phyloP scores from a whole-genome alignment of 2,797 vertebrate genomes.

The Anguilla pacifica region DNA sequence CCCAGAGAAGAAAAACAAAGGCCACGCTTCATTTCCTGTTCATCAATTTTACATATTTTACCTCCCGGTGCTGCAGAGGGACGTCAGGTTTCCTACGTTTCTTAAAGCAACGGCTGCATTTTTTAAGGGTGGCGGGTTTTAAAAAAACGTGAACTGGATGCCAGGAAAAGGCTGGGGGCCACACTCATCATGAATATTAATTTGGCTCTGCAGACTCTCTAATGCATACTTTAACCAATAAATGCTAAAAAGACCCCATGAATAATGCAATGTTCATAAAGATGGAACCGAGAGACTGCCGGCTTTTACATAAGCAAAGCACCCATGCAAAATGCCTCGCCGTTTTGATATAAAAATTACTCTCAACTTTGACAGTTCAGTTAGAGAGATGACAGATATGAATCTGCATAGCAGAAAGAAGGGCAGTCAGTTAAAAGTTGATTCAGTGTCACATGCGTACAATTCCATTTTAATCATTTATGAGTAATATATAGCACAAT shows the following conservation, averaged over 20 bases:
- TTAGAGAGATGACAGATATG: conserved; percentile 6
- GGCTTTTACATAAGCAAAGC: not conserved
- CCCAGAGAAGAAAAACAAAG: conserved; percentile 53
- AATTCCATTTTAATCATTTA: not conserved
- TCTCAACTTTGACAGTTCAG: conserved; percentile 3
- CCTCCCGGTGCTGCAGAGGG: conserved; percentile 48
- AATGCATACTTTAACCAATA: conserved; percentile 26
- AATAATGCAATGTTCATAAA: conserved; percentile 24
- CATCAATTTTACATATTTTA: conserved; percentile 63
- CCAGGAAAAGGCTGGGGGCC: conserved; percentile 34
- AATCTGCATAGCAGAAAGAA: not conserved
- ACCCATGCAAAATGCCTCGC: not conserved
- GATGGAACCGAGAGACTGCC: not conserved
- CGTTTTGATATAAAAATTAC: conserved; percentile 14
- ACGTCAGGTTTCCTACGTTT: conserved; percentile 47
- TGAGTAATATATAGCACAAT: not conserved
- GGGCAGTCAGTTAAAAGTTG: not conserved
- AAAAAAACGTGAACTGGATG: not conserved
- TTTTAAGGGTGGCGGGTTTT: conserved; percentile 5
- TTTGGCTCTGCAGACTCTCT: conserved; percentile 28
- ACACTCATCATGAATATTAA: conserved; percentile 39
- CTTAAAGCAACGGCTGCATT: conserved; percentile 37
- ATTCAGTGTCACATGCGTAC: not conserved
- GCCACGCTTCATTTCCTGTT: conserved; percentile 63
- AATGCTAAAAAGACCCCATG: conserved; percentile 22